These are phyloP conservation scores for Heliconius aoede DNA, from an alignment of 2,888 invertebrate species.

Conservation along the genomic window DNA sequence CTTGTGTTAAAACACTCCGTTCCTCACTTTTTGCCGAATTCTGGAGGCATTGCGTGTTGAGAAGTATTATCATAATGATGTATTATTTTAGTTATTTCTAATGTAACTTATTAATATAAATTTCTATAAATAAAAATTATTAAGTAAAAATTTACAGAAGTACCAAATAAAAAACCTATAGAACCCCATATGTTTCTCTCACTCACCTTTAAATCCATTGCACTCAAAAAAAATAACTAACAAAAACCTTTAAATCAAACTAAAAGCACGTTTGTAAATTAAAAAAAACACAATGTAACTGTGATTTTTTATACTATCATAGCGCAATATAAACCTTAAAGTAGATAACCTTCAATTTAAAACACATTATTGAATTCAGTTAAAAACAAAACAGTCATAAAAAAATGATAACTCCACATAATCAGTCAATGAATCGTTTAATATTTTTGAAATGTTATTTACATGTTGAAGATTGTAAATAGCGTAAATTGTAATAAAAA, in stretches of 20 bases:
- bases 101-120: no score
- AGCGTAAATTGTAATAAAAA: neutral
- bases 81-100: no score
- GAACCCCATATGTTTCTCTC: no score
- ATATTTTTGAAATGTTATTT: constrained; percentile 4
- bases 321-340: neutral
- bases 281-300: neutral
- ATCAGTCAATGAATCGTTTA: constrained; percentile 8
- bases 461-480: neutral
- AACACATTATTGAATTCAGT: neutral
- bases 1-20: no score
- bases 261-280: neutral
- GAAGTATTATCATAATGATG: no score
- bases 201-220: neutral
- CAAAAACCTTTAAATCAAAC: neutral
- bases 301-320: neutral
- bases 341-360: constrained; percentile 15
- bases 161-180: no score
- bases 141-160: no score
- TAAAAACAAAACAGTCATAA: constrained; percentile 21
- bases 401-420: constrained; percentile 14
- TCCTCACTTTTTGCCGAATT: no score
- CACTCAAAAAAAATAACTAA: no score
- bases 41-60: no score
- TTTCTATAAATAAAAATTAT: no score